These are phyloP conservation scores for Microcebus lehilahytsara DNA, from an alignment of 2,113 vertebrate genomes.

Conservation along the genomic window DNA sequence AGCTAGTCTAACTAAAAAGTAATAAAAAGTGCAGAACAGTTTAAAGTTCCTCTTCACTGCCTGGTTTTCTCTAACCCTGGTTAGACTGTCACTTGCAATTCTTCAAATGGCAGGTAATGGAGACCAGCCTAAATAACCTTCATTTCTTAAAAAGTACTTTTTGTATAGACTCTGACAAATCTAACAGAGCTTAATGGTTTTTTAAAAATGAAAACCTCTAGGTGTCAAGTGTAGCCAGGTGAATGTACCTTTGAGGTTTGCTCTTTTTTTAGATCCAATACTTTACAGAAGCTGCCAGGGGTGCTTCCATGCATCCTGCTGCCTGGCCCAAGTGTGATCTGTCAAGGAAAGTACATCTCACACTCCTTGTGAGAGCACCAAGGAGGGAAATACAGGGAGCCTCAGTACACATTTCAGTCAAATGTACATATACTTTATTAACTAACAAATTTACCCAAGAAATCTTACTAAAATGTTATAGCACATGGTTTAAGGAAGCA, in stretches of 20 bases:
- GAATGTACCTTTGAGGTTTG: neutral
- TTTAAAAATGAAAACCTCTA: neutral
- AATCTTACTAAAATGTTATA: neutral
- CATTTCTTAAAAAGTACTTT: neutral
- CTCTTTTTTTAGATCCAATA: neutral
- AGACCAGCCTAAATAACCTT: neutral
- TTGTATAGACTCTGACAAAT: slow-evolving; percentile 12
- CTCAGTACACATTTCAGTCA: neutral
- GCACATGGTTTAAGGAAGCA: neutral
- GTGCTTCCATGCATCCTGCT: neutral
- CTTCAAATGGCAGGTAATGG: neutral
- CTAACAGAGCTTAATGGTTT: neutral
- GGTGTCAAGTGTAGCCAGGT: neutral
- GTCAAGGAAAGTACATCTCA: neutral
- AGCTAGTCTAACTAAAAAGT: neutral
- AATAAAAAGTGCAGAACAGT: neutral
- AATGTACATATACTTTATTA: neutral
- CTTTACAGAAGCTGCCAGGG: neutral
- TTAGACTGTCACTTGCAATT: neutral
- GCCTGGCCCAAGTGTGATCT: neutral
- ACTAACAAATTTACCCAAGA: neutral
- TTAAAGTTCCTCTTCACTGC: slow-evolving; percentile 8
- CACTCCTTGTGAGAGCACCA: neutral
- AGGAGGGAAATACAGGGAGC: neutral
- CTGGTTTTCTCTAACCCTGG: neutral